Base-by-base conservation (phyloP, 2,113 vertebrate species). In the Riparia riparia region DNA sequence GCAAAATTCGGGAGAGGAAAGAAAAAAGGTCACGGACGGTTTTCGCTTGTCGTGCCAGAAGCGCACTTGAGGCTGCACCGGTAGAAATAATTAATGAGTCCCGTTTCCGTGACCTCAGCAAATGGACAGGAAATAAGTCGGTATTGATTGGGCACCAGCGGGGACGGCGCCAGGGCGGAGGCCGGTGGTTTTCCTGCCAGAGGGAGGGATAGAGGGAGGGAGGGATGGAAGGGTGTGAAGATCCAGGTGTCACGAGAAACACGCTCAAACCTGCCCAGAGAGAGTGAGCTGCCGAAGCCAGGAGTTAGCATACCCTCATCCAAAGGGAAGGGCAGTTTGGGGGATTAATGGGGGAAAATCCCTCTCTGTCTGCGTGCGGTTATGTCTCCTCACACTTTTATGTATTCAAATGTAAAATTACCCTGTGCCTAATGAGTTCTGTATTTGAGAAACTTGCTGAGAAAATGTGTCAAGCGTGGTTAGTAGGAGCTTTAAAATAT, bases 71-170 rank as follows among this genome's bases (percentile, higher is more conserved):
- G 98, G 99, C 98, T 98, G 98, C 97, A 98, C 98, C 86, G 90
- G 98, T 98, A 99, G 99, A 99, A 99, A 99, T 99, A 99, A 99
- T 99, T 99, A 99, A 99, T 99, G 99, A 99, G 99, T 93, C 97
- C 98, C 95, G 76, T 98, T 98, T 97, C 97, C 95, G 98, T 98
- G 98, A 99, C 99, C 98, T 99, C 99, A 99, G 99, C 98, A 99
- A 99, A 99, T 99, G 99, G 99, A 99, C 99, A 99, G 99, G 99
- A 99, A 99, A 99, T 98, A 98, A 99, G 99, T 98, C 97, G 95
- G 97, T 99, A 99, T 99, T 98, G 99, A 99, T 99, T 98, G 98
- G 98, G 98, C 98, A 92, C 96, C 96, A 97, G 96, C 95, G 92
- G 97, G 97, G 98, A 98, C 98, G 99, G 99, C 99, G 99, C 99